phyloP scores from a whole-genome alignment of 2,888 invertebrate species.

The Euzetes globulus region DNA sequence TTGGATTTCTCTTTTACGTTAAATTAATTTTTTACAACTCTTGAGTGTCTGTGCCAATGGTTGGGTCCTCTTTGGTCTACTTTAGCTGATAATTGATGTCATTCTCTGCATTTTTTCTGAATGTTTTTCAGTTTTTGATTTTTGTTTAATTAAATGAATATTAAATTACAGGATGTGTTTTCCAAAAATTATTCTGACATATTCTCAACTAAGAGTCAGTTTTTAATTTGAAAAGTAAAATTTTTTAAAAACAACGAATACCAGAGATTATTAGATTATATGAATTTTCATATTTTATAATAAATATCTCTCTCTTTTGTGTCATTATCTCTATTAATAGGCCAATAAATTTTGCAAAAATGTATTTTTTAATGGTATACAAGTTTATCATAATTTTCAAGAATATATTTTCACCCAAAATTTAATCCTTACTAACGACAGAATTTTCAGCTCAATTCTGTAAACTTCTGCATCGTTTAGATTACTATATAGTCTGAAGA shows the following conservation, averaged over 20 bases:
- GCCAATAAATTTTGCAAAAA: not conserved
- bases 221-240: not conserved
- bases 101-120: not conserved
- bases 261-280: not conserved
- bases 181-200: not conserved
- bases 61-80: not conserved
- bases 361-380: constrained; percentile 6
- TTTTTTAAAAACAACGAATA: not conserved
- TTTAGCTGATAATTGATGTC: not conserved
- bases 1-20: constrained; percentile 19
- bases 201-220: not conserved
- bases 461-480: not conserved
- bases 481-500: too few relatives aligned
- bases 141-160: not conserved
- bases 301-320: not conserved
- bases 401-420: not conserved
- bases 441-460: not conserved
- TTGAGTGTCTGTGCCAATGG: not conserved
- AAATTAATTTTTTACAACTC: constrained; percentile 22
- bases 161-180: not conserved
- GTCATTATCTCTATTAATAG: constrained; percentile 2
- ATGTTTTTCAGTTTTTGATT: too few relatives aligned
- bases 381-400: not conserved
- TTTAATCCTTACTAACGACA: not conserved
- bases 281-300: not conserved